Evolutionary conservation across 2,888 invertebrate species (phyloP).

Genomic region (Amblyjoppa proteus): DNA sequence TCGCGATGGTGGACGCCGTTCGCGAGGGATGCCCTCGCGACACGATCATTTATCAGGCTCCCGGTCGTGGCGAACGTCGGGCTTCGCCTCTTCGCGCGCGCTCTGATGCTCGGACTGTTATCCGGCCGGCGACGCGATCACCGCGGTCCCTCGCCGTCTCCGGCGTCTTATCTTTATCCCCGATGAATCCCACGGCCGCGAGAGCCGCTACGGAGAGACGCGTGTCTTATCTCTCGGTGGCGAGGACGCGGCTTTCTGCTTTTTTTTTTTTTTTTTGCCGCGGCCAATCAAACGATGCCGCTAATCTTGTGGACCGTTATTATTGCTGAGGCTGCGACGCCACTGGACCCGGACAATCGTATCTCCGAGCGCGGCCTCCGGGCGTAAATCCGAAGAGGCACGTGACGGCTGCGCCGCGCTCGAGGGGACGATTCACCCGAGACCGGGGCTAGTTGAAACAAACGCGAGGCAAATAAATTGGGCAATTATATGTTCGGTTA

Average conservation of each 20-base stretch:
- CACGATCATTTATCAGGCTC: constrained; percentile 56
- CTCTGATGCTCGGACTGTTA: background rate
- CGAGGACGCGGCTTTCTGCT: constrained; percentile 17
- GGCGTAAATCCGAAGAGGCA: no score
- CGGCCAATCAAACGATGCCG: constrained; percentile 46
- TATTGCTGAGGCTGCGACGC: constrained; percentile 12
- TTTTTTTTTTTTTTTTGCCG: background rate
- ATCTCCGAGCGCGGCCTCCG: background rate
- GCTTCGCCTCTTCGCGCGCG: constrained; percentile 19
- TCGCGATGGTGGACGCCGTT: constrained; percentile 32
- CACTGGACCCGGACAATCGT: background rate
- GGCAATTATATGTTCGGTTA: no score
- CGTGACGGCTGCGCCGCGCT: no score
- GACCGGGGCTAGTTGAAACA: no score
- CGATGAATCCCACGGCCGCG: constrained; percentile 33
- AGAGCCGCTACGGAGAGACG: constrained; percentile 3
- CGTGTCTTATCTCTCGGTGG: constrained; percentile 63
- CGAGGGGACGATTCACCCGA: no score
- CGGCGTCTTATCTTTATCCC: constrained; percentile 46
- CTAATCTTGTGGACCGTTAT: constrained; percentile 56
- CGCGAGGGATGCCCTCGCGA: constrained; percentile 1
- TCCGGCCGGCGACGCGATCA: constrained; percentile 10
- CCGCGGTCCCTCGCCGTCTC: constrained; percentile 3
- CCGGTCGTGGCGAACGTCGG: background rate
- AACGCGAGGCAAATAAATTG: no score